Conservation (phyloP, 2,888 invertebrate species). For the Odiellus spinosus region DNA sequence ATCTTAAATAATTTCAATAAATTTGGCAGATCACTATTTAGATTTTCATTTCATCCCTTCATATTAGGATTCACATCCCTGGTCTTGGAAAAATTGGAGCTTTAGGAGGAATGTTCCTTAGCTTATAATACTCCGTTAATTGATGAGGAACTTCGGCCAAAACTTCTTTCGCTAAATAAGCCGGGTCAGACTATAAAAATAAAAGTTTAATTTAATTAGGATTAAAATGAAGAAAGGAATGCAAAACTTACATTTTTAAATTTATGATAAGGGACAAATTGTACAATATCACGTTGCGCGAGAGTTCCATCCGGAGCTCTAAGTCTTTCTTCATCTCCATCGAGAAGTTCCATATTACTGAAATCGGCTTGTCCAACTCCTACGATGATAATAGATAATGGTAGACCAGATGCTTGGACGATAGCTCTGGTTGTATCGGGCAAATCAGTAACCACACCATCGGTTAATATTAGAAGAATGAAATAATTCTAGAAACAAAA, state of each 20-base stretch:
- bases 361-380: slow-evolving; percentile 30
- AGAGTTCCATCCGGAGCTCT: slow-evolving; percentile 24
- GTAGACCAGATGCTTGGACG: slow-evolving; percentile 26
- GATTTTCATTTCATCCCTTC: too few species aligned
- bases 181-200: too few species aligned
- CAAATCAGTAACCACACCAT: slow-evolving; percentile 30
- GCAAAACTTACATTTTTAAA: slow-evolving; percentile 27
- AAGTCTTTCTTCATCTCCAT: slow-evolving; percentile 28
- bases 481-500: slow-evolving; percentile 22
- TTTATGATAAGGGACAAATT: slow-evolving; percentile 30
- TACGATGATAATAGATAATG: slow-evolving; percentile 30
- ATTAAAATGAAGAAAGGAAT: too few species aligned
- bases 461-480: slow-evolving; percentile 27
- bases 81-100: too few species aligned
- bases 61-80: too few species aligned
- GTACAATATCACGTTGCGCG: slow-evolving; percentile 28
- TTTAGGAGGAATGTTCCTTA: slow-evolving; percentile 2
- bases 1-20: too few species aligned
- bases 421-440: slow-evolving; percentile 26
- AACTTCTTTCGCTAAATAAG: slow-evolving; percentile 28
- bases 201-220: too few species aligned
- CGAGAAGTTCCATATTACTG: slow-evolving; percentile 27
- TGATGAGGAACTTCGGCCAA: slow-evolving; percentile 29
- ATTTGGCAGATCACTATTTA: too few species aligned
- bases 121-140: slow-evolving; percentile 27